Evolutionary conservation across 1,140 invertebrate species (phyloP).

Genomic region (Drosophila triauraria): DNA sequence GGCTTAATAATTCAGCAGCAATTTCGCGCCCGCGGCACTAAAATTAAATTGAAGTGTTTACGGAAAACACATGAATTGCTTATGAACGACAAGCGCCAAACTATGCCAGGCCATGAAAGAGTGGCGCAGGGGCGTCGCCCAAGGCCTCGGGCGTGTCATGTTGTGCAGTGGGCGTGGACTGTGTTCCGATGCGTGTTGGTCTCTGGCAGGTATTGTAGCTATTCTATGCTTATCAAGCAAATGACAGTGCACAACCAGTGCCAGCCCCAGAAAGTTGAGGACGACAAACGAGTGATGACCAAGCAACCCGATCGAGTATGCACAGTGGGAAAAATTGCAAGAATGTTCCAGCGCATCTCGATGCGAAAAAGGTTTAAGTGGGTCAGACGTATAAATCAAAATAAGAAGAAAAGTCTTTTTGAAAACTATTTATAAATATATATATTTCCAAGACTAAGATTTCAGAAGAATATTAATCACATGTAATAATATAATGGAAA

Average conservation of each 20-base stretch:
- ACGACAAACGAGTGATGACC: slow-evolving; percentile 72
- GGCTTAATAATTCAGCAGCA: slow-evolving; percentile 76
- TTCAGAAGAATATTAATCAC: too few relatives aligned
- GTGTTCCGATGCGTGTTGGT: slow-evolving; percentile 27
- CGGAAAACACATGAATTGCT: slow-evolving; percentile 80
- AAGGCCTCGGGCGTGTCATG: slow-evolving; percentile 46
- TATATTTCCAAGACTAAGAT: too few relatives aligned
- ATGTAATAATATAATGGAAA: too few relatives aligned
- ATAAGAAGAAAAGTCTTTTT: too few relatives aligned
- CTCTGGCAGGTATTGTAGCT: slow-evolving; percentile 34
- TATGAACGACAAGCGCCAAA: slow-evolving; percentile 67
- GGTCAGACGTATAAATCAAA: too few relatives aligned
- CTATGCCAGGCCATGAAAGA: slow-evolving; percentile 35
- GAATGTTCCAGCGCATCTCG: background rate
- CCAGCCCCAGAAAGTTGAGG: slow-evolving; percentile 48
- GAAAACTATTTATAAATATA: too few relatives aligned
- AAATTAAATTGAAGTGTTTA: slow-evolving; percentile 83
- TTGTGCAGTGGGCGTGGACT: slow-evolving; percentile 66
- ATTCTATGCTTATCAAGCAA: slow-evolving; percentile 71
- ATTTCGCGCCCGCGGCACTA: slow-evolving; percentile 79
- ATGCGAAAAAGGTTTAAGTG: too few relatives aligned
- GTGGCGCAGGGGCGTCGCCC: background rate
- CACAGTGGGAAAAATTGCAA: slow-evolving; percentile 37
- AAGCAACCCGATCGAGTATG: slow-evolving; percentile 64
- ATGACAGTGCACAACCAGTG: slow-evolving; percentile 73